These are phyloP conservation scores for Sigmodon hispidus DNA, from an alignment of 2,113 vertebrate species.

Conservation along the genomic window DNA sequence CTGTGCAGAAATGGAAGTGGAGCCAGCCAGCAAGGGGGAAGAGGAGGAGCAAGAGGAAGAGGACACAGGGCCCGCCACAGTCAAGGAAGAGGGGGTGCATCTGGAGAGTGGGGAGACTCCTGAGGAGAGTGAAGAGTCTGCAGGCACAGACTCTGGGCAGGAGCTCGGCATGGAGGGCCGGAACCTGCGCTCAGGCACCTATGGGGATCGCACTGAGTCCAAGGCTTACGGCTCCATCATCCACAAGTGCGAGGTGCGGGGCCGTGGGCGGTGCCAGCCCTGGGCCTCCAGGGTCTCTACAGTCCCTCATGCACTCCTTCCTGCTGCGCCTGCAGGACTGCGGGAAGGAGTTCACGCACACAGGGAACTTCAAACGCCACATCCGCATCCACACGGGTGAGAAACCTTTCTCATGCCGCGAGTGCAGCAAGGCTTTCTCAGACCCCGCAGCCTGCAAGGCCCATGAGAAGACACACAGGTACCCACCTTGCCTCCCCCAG, in stretches of 20 bases:
- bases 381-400: constrained; percentile 98
- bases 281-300: fast-evolving
- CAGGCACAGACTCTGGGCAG: constrained; percentile 82
- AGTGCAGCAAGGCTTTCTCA: constrained; percentile 97
- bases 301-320: neutral
- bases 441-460: constrained; percentile 98
- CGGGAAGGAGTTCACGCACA: constrained; percentile 98
- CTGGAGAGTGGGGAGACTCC: constrained; percentile 74
- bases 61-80: neutral
- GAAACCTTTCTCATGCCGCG: constrained; percentile 96
- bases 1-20: constrained; percentile 77
- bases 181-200: constrained; percentile 83
- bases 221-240: constrained; percentile 95
- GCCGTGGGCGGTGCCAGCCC: fast-evolving
- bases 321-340: constrained; percentile 88
- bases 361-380: constrained; percentile 97
- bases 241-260: constrained; percentile 95
- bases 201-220: constrained; percentile 92
- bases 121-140: constrained; percentile 82
- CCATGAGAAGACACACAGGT: constrained; percentile 99
- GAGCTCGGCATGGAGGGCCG: constrained; percentile 80
- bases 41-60: constrained; percentile 60
- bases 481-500: fast-evolving
- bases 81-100: constrained; percentile 49
- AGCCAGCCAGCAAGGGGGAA: constrained; percentile 79